These are phyloP conservation scores for Cryptus viduatorius DNA, from an alignment of 2,888 invertebrate species.

Conservation along the genomic window DNA sequence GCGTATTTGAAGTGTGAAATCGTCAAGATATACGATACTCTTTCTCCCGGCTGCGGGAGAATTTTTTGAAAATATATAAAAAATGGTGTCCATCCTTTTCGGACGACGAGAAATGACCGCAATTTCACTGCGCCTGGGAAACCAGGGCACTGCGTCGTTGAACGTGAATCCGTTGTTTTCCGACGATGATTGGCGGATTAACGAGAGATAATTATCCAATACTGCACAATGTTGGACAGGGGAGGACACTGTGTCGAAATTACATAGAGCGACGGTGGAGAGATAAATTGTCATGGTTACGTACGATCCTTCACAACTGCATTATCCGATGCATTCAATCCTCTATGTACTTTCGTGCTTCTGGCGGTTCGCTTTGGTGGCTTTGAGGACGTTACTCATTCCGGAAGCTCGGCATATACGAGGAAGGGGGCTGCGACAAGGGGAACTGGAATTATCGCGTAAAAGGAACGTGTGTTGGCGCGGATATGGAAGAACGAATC, in stretches of 20 bases:
- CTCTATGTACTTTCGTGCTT: constrained; percentile 30
- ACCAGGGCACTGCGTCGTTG: neutral
- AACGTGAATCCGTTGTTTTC: neutral
- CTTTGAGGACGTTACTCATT: constrained; percentile 42
- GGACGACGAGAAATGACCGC: neutral
- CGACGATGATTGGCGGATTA: constrained; percentile 20
- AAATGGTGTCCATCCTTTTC: too few species aligned
- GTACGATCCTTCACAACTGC: neutral
- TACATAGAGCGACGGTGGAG: constrained; percentile 1
- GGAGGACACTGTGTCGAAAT: constrained; percentile 22
- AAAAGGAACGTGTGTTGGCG: constrained; percentile 22
- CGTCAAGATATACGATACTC: too few species aligned
- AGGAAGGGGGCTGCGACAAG: neutral
- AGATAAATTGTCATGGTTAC: constrained; percentile 45
- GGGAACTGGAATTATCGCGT: constrained; percentile 41
- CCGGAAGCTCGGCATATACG: constrained; percentile 17
- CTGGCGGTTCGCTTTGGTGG: constrained; percentile 19
- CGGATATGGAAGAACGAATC: constrained; percentile 9
- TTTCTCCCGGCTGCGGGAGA: too few species aligned
- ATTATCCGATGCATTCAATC: constrained; percentile 28
- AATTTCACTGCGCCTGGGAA: neutral
- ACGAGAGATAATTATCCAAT: constrained; percentile 36
- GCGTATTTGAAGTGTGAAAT: too few species aligned
- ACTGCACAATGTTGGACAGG: neutral
- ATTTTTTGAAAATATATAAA: too few species aligned